Percentiles rank a stretch among this genome's conserved stretches.
Evolutionary conservation across 2,113 vertebrate species (phyloP).

Genomic region (Edolisoma coerulescens): DNA sequence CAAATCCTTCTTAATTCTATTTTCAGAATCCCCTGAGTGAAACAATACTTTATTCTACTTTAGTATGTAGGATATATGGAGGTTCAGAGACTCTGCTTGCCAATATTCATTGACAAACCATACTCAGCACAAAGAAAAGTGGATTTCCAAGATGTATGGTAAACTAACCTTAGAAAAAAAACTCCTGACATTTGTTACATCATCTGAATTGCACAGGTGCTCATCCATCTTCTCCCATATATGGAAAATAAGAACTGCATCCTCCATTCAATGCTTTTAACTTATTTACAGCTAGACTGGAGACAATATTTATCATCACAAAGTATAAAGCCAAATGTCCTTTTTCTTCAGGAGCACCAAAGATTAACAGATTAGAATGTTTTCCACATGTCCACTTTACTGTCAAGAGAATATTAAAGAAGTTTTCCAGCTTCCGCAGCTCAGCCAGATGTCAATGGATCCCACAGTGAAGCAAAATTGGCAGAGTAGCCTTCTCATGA

Average conservation of each 20-base stretch:
- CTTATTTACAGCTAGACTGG: slow-evolving; percentile 71
- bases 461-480: slow-evolving; percentile 84
- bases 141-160: background rate
- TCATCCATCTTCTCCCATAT: slow-evolving; percentile 15
- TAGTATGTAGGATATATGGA: background rate
- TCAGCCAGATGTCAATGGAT: slow-evolving; percentile 88
- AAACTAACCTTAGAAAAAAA: background rate
- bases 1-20: background rate
- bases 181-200: background rate
- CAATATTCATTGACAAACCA: background rate
- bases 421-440: slow-evolving; percentile 89
- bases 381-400: slow-evolving; percentile 91
- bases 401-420: slow-evolving; percentile 92
- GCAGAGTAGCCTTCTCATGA: slow-evolving; percentile 81
- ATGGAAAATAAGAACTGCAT: slow-evolving; percentile 49
- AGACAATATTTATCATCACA: slow-evolving; percentile 75
- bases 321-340: slow-evolving; percentile 77
- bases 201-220: slow-evolving; percentile 34
- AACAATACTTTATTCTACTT: background rate
- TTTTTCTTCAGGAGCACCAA: slow-evolving; percentile 78
- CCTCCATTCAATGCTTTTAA: slow-evolving; percentile 50
- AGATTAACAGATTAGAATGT: slow-evolving; percentile 89
- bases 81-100: background rate
- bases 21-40: background rate
- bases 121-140: background rate